Percentiles rank a stretch among this genome's conserved stretches.
These are phyloP conservation scores for Drosophila sturtevanti DNA, from an alignment of 1,140 invertebrate species.

Conservation along the genomic window DNA sequence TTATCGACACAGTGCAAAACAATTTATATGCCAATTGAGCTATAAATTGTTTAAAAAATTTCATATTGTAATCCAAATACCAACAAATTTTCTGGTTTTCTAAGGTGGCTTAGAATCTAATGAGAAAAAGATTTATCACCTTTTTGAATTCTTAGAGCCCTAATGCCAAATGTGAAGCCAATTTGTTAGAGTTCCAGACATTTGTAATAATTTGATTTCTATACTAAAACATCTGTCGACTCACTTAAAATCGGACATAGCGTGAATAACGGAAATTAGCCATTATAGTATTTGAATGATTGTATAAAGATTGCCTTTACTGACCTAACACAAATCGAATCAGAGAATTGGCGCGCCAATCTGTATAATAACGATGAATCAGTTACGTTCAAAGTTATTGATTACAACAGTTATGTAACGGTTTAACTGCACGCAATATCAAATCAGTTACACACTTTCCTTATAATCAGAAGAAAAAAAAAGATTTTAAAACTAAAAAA, in stretches of 20 bases:
- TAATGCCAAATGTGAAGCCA: neutral
- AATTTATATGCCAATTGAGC: no score
- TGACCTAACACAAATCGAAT: neutral
- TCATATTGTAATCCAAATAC: no score
- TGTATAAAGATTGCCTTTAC: neutral
- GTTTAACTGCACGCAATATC: neutral
- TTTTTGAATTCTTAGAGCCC: neutral
- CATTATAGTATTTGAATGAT: neutral
- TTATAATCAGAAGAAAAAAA: neutral
- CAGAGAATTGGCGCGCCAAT: neutral
- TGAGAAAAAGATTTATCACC: neutral
- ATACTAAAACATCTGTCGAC: neutral
- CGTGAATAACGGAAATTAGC: conserved; percentile 4
- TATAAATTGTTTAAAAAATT: no score
- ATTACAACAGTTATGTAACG: neutral
- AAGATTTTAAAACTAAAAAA: neutral
- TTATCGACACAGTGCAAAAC: no score
- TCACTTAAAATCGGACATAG: neutral
- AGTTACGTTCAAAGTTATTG: neutral
- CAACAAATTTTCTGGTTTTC: neutral
- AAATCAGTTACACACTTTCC: neutral
- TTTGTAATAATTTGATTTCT: neutral
- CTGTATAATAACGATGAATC: neutral
- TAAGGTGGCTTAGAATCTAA: neutral
- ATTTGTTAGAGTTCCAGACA: neutral